A percentile compares a stretch with the other conserved stretches of the same genome.
Conservation (phyloP, 2,888 invertebrate genomes). For the Ennomos quercinarius region DNA sequence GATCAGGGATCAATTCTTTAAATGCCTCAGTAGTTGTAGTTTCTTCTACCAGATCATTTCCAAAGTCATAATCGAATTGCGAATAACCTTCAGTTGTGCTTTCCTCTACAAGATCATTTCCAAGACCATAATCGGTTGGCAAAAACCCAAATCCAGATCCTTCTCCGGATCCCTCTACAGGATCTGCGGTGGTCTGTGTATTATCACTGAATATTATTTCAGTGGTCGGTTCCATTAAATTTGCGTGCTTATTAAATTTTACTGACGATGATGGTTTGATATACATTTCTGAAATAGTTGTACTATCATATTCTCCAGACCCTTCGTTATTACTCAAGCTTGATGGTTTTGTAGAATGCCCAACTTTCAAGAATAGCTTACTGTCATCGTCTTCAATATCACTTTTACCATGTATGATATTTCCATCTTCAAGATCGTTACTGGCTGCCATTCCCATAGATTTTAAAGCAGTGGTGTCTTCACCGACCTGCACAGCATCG, state of each 20-base stretch:
- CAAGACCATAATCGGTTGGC: conserved; percentile 40
- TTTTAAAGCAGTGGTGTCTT: conserved; percentile 71
- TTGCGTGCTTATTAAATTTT: conserved; percentile 40
- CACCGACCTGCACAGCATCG: conserved; percentile 67
- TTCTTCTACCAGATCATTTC: conserved; percentile 43
- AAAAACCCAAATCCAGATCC: conserved; percentile 49
- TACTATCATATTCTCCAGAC: conserved; percentile 72
- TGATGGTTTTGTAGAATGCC: conserved; percentile 52
- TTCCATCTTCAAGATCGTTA: conserved; percentile 74
- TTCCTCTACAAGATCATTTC: conserved; percentile 43
- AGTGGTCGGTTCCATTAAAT: conserved; percentile 37
- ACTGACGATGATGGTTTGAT: conserved; percentile 44
- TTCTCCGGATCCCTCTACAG: conserved; percentile 63
- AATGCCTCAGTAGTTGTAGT: conserved; percentile 58
- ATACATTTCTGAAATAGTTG: conserved; percentile 72
- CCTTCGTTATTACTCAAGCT: conserved; percentile 63
- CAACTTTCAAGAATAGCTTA: conserved; percentile 69
- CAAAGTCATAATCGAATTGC: conserved; percentile 40
- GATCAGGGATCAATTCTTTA: conserved; percentile 61
- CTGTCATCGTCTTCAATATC: conserved; percentile 72
- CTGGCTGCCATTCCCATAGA: conserved; percentile 66
- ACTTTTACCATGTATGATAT: conserved; percentile 63
- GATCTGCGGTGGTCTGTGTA: conserved; percentile 63
- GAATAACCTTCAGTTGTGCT: conserved; percentile 58
- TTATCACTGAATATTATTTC: conserved; percentile 58